Conservation (phyloP, 2,113 vertebrate genomes). For the Lophura nycthemera region DNA sequence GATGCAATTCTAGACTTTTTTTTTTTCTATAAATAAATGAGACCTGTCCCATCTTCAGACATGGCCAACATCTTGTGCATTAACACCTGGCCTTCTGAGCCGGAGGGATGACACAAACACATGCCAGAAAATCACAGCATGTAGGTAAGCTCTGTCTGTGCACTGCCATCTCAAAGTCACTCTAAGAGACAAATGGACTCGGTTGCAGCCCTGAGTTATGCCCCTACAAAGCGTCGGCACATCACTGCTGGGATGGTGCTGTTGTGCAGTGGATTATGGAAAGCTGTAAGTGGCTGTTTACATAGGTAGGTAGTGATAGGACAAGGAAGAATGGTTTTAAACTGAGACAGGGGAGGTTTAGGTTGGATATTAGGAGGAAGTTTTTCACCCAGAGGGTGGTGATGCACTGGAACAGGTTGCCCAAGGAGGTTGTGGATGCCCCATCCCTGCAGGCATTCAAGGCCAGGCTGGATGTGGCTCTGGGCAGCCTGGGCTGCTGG, state of each 20-base stretch:
- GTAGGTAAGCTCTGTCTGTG: not conserved
- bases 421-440: too few relatives aligned
- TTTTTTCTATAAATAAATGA: constrained; percentile 71
- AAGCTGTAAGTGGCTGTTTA: not conserved
- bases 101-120: not conserved
- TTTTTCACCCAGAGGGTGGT: too few relatives aligned
- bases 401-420: too few relatives aligned
- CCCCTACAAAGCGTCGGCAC: not conserved
- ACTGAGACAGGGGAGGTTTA: too few relatives aligned
- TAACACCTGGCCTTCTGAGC: not conserved
- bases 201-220: not conserved
- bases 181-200: not conserved
- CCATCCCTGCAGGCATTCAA: too few relatives aligned
- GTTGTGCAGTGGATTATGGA: not conserved
- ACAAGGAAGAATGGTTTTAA: too few relatives aligned
- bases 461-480: too few relatives aligned
- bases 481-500: too few relatives aligned
- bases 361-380: too few relatives aligned
- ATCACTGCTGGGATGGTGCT: not conserved
- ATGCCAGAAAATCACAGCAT: not conserved
- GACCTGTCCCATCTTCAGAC: not conserved
- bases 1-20: not conserved
- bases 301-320: too few relatives aligned
- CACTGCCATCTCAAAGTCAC: not conserved
- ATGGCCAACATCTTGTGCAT: not conserved